phyloP scores from a whole-genome alignment of 2,888 invertebrate genomes.

The Laothoe populi region DNA sequence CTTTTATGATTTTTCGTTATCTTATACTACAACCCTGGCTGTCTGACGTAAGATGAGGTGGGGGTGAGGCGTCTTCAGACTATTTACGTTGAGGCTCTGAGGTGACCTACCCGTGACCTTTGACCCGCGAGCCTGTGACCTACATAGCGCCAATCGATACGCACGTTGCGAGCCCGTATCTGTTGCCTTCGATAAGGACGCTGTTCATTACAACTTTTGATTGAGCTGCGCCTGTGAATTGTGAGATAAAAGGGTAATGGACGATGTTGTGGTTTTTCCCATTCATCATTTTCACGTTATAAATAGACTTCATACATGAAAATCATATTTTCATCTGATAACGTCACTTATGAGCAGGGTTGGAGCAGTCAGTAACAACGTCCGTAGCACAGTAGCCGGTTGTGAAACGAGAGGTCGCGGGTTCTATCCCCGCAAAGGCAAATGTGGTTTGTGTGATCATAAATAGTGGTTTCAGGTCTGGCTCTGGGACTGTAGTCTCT shows the following conservation, averaged over 20 bases:
- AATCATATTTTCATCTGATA: background rate
- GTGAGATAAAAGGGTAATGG: constrained; percentile 47
- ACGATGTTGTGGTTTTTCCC: constrained; percentile 35
- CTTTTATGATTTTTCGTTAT: constrained; percentile 6
- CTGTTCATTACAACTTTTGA: constrained; percentile 58
- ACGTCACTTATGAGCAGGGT: too few species aligned
- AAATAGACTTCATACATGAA: background rate
- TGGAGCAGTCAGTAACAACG: too few species aligned
- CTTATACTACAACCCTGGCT: constrained; percentile 27
- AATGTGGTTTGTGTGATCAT: too few species aligned
- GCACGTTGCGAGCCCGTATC: constrained; percentile 51
- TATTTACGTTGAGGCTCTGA: constrained; percentile 64
- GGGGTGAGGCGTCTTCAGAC: constrained; percentile 54
- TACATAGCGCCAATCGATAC: constrained; percentile 77
- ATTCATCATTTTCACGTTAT: constrained; percentile 12
- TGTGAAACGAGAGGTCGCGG: too few species aligned
- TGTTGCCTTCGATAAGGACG: constrained; percentile 53
- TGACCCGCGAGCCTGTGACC: constrained; percentile 85
- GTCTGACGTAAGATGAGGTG: constrained; percentile 44
- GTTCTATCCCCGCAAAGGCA: too few species aligned
- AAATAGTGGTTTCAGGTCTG: too few species aligned
- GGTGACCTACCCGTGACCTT: constrained; percentile 83
- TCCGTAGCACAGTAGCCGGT: too few species aligned
- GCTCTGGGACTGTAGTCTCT: too few species aligned
- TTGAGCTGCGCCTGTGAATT: constrained; percentile 43